Evolutionary conservation across 2,797 vertebrate species (phyloP), one percentile per base, ranked within the genome.

Genomic region (Catamblyrhynchus diadema): DNA sequence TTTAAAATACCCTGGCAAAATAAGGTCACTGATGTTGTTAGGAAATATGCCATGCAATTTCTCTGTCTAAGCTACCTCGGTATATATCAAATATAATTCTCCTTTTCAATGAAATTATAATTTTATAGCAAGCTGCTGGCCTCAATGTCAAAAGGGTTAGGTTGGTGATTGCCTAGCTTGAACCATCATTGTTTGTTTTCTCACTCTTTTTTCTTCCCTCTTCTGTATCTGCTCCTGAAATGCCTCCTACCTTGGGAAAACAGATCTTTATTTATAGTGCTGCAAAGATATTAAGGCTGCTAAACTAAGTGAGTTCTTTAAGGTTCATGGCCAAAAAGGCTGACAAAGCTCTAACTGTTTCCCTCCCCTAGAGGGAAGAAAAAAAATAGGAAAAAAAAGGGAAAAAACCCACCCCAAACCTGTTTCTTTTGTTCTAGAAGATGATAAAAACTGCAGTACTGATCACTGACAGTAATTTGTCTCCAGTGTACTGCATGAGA

Each of bases 61-160:
- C 95, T 98, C 96, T 97, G 79, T 95, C 91, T 98, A 97, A 98
- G 98, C 97, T 97, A 98, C 97, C 94, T 96, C 79, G 60, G 92
- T 97, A 96, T 90, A 97, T 98, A 98, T 98, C 96, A 98, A 98
- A 98, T 97, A 94, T 81, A 97, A 95, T 94, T 96, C 97, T 97
- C 94, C 82, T 94, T 94, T 98, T 92, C 83, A 90, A 56, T 93
- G 94, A 93, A 97, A 97, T 97, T 83, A 97, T 97, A 98, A 98
- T 97, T 85, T 98, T 98, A 97, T 88, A 96, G 59, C 37, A 48
- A 81, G 23, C 6, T 70, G 6, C 14, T 2, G 14, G 42, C 3
- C 59, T 94, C 74, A 95, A 21, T 82, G 88, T 89, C 92, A 94
- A 79, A 83, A 37, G 7, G 41, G 22, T 75, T 83, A 89, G 47